Conservation (phyloP, 2,888 invertebrate genomes). For the Notocelia uddmanniana region DNA sequence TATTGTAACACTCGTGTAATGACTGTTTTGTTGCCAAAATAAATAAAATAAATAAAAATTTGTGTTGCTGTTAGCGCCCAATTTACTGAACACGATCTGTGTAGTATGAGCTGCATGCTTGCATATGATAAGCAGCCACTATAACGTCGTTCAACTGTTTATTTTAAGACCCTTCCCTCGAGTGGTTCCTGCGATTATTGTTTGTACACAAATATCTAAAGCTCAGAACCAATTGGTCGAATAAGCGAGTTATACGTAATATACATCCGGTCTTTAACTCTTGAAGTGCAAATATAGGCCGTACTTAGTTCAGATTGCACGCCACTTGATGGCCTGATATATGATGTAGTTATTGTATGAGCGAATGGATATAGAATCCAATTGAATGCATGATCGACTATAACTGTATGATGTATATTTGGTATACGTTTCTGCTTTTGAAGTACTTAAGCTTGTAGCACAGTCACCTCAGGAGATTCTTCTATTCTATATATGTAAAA, state of each 20-base stretch:
- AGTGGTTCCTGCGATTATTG: constrained; percentile 49
- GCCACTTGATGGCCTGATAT: constrained; percentile 28
- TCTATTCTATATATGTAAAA: background rate
- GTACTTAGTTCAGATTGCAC: constrained; percentile 33
- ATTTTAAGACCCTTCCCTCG: constrained; percentile 49
- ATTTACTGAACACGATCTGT: constrained; percentile 24
- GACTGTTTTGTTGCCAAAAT: no score
- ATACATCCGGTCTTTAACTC: constrained; percentile 8
- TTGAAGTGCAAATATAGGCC: constrained; percentile 13
- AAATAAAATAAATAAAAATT: no score
- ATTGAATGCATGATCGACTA: constrained; percentile 6
- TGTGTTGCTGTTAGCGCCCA: background rate
- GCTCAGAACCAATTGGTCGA: constrained; percentile 13
- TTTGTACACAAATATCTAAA: constrained; percentile 50
- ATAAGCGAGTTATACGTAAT: background rate
- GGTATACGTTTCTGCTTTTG: background rate
- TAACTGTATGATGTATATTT: background rate
- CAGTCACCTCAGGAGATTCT: background rate
- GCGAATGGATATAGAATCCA: constrained; percentile 29
- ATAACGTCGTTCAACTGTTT: constrained; percentile 50
- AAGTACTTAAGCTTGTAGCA: constrained; percentile 1
- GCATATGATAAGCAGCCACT: constrained; percentile 43
- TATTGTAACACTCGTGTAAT: no score
- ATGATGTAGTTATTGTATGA: constrained; percentile 39
- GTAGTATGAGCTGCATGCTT: constrained; percentile 19